Conservation (phyloP, 1,140 invertebrate species). For the Octopus sinensis region DNA sequence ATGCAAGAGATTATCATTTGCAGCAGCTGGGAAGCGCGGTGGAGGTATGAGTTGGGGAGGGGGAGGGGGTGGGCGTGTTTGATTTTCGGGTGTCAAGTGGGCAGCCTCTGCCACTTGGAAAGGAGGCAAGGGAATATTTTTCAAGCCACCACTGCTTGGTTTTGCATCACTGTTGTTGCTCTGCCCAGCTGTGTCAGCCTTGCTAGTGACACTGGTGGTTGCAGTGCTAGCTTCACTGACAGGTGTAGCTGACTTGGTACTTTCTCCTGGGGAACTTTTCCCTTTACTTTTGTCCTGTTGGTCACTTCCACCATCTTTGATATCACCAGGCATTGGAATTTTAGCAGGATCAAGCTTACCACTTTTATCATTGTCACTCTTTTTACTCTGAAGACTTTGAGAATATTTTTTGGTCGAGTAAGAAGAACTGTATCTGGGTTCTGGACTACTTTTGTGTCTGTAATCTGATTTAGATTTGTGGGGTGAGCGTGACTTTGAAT, state of each 20-base stretch:
- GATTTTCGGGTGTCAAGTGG: neutral
- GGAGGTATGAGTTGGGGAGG: neutral
- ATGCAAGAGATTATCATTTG: neutral
- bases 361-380: neutral
- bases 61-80: neutral
- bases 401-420: slow-evolving; percentile 3
- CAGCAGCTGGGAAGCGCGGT: neutral
- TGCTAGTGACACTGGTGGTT: neutral
- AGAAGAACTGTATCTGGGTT: neutral
- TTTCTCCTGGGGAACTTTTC: neutral
- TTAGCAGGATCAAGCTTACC: neutral
- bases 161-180: neutral
- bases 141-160: neutral
- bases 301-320: neutral
- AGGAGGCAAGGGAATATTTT: neutral
- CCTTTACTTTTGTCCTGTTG: neutral
- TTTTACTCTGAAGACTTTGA: neutral
- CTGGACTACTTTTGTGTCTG: neutral
- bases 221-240: neutral
- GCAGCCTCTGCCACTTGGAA: neutral
- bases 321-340: neutral
- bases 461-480: neutral
- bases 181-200: neutral
- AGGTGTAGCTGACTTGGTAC: neutral
- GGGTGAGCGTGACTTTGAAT: neutral